phyloP scores from a whole-genome alignment of 2,888 invertebrate genomes.

The Zelleria hepariella region DNA sequence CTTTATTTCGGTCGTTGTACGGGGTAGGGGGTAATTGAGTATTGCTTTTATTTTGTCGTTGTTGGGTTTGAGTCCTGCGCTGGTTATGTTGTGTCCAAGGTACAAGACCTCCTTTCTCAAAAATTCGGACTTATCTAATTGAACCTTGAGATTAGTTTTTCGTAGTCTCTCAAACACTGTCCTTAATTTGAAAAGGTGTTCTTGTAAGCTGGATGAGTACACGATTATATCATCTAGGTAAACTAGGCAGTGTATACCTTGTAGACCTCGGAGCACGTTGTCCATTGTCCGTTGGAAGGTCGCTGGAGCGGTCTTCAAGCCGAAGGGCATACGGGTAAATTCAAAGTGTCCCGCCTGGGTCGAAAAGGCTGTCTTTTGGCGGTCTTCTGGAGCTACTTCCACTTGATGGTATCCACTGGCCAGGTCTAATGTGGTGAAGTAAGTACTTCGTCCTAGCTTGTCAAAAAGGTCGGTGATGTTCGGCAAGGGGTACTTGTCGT shows the following conservation, averaged over 20 bases:
- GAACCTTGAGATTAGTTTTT: not conserved
- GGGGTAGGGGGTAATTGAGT: not conserved
- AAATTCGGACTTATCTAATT: no score
- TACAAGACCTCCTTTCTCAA: no score
- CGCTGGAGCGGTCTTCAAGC: conserved; percentile 31
- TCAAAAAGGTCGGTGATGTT: no score
- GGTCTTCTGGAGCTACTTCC: conserved; percentile 21
- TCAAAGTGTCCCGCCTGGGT: conserved; percentile 29
- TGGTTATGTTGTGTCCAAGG: not conserved
- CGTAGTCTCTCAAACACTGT: not conserved
- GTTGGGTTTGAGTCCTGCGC: not conserved
- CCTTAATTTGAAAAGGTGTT: not conserved
- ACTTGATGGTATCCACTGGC: conserved; percentile 33
- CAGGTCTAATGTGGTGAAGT: no score
- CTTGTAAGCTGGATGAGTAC: not conserved
- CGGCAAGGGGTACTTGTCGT: no score
- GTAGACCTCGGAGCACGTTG: conserved; percentile 19
- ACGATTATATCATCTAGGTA: no score
- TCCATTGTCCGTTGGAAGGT: conserved; percentile 29
- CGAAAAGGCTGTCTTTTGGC: conserved; percentile 34
- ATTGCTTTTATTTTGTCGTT: not conserved
- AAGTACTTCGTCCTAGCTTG: no score
- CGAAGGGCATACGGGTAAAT: conserved; percentile 32
- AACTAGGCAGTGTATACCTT: conserved; percentile 18
- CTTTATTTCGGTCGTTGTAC: no score